A percentile compares a stretch with the other conserved stretches of the same genome.
Conservation (phyloP, 2,797 vertebrate genomes). For the Heterohyrax brucei region DNA sequence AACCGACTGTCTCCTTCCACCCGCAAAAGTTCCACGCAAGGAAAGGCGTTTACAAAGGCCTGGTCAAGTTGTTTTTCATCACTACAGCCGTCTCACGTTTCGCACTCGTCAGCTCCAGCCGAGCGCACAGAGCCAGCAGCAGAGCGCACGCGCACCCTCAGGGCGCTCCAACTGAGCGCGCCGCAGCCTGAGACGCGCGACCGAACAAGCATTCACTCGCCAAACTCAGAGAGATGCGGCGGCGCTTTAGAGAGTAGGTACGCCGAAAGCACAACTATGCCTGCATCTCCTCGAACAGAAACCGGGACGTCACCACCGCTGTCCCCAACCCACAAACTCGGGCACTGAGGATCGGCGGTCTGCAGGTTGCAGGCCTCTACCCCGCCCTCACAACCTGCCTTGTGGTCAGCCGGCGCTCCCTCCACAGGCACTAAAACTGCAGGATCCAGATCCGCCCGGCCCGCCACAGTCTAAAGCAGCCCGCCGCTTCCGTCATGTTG, state of each 20-base stretch:
- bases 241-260: too few species aligned
- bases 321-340: background rate
- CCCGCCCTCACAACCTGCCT: conserved; percentile 73
- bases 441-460: background rate
- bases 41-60: background rate
- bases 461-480: background rate
- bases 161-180: background rate
- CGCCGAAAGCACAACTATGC: background rate
- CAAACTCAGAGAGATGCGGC: background rate
- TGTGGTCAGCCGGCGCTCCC: background rate
- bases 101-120: background rate
- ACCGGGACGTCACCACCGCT: background rate
- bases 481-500: conserved; percentile 82
- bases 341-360: background rate
- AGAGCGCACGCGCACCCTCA: background rate
- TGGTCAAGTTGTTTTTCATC: background rate
- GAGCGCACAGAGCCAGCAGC: background rate
- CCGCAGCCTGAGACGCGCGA: background rate
- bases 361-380: background rate
- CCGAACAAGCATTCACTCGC: background rate
- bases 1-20: background rate
- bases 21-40: background rate
- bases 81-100: background rate
- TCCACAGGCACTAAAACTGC: conserved; percentile 44
- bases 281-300: background rate